Evolutionary conservation across 2,113 vertebrate species (phyloP).

Genomic region (Crotophaga sulcirostris): DNA sequence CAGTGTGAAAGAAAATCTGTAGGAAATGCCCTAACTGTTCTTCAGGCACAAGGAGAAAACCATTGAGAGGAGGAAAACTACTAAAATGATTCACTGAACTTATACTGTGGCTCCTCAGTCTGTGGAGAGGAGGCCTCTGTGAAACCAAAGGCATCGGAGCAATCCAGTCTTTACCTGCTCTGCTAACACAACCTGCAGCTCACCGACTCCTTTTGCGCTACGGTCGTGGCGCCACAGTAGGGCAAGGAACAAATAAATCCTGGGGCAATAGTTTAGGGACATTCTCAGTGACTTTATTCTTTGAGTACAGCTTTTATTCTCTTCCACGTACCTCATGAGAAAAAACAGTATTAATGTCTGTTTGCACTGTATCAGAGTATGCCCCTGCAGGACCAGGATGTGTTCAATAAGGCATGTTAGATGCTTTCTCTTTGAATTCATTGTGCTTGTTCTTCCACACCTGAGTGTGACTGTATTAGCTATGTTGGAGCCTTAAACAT

Average conservation of each 20-base stretch:
- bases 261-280: not conserved
- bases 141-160: too few relatives aligned
- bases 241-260: not conserved
- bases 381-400: not conserved
- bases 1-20: not conserved
- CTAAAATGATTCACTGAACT: accelerated
- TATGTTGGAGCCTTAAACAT: not conserved
- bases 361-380: not conserved
- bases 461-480: not conserved
- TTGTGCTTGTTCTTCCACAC: not conserved
- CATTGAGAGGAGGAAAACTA: not conserved
- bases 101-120: not conserved
- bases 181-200: not conserved
- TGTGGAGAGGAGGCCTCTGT: not conserved
- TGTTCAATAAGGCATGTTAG: not conserved
- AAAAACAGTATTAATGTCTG: not conserved
- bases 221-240: not conserved
- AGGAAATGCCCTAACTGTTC: not conserved
- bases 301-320: not conserved
- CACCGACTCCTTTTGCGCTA: not conserved
- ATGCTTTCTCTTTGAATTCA: not conserved
- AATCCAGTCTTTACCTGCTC: too few relatives aligned
- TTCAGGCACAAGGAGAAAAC: not conserved
- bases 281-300: not conserved
- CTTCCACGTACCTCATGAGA: not conserved